A percentile compares a stretch with the other conserved stretches of the same genome.
phyloP scores from a whole-genome alignment of 1,140 invertebrate genomes.

The Mylabris phalerata region DNA sequence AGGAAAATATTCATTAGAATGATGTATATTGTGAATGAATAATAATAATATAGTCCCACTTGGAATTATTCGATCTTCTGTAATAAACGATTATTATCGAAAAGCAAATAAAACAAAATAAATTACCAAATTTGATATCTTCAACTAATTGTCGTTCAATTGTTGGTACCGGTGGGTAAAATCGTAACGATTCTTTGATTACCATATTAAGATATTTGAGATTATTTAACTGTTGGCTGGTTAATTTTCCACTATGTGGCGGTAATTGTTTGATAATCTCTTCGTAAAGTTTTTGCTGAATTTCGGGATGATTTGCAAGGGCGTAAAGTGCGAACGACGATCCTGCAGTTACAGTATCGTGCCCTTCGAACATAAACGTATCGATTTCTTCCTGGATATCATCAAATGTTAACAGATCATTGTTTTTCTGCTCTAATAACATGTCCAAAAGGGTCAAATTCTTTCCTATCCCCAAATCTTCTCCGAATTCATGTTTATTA shows the following conservation, averaged over 20 bases:
- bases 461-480: slow-evolving; percentile 3
- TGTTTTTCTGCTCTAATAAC: slow-evolving; percentile 18
- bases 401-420: slow-evolving; percentile 36
- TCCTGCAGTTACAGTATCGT: slow-evolving; percentile 66
- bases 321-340: slow-evolving; percentile 53
- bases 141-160: slow-evolving; percentile 51
- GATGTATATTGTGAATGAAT: slow-evolving; percentile 48
- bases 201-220: slow-evolving; percentile 59
- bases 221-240: slow-evolving; percentile 49
- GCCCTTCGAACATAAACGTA: slow-evolving; percentile 71
- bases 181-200: slow-evolving; percentile 54
- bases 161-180: slow-evolving; percentile 61
- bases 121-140: slow-evolving; percentile 35
- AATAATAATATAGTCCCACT: slow-evolving; percentile 24
- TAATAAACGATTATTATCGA: background rate
- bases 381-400: slow-evolving; percentile 78
- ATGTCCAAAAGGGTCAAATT: slow-evolving; percentile 21
- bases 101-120: background rate
- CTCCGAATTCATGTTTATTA: background rate
- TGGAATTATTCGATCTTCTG: slow-evolving; percentile 30
- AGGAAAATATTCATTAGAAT: slow-evolving; percentile 53
- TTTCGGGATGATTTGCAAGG: slow-evolving; percentile 52
- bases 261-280: slow-evolving; percentile 52
- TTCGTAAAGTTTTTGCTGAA: slow-evolving; percentile 54
- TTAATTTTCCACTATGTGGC: slow-evolving; percentile 21